Evolutionary conservation across 2,113 vertebrate genomes (phyloP).

Genomic region (Greenwoodochromis staneri): DNA sequence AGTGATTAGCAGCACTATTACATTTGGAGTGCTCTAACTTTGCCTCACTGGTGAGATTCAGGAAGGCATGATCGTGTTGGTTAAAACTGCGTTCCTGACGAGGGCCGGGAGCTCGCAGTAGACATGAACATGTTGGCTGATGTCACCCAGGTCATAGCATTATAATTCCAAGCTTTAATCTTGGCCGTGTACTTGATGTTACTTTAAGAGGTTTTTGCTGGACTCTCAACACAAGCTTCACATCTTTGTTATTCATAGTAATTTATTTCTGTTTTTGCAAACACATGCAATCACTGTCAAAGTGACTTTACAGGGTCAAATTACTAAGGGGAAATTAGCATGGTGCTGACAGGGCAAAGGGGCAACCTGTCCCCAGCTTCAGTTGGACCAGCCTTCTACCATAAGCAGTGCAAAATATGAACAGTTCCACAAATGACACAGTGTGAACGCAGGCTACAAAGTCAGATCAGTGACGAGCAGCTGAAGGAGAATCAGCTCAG

Average conservation of each 20-base stretch:
- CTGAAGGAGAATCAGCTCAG: background rate
- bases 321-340: background rate
- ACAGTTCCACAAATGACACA: background rate
- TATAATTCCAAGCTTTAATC: background rate
- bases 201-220: background rate
- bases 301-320: background rate
- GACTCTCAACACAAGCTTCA: background rate
- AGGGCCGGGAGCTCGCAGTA: background rate
- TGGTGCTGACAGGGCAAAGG: background rate
- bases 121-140: background rate
- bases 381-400: background rate
- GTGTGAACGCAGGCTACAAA: background rate
- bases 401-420: background rate
- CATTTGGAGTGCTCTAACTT: background rate
- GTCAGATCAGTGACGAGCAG: background rate
- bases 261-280: background rate
- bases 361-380: background rate
- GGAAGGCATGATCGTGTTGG: background rate
- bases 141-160: background rate
- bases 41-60: background rate
- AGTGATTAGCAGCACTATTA: background rate
- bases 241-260: background rate
- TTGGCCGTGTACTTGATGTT: background rate
- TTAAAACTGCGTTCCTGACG: background rate
- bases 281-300: background rate